phyloP scores from a whole-genome alignment of 2,113 vertebrate genomes.

The Ageneiosus marmoratus region DNA sequence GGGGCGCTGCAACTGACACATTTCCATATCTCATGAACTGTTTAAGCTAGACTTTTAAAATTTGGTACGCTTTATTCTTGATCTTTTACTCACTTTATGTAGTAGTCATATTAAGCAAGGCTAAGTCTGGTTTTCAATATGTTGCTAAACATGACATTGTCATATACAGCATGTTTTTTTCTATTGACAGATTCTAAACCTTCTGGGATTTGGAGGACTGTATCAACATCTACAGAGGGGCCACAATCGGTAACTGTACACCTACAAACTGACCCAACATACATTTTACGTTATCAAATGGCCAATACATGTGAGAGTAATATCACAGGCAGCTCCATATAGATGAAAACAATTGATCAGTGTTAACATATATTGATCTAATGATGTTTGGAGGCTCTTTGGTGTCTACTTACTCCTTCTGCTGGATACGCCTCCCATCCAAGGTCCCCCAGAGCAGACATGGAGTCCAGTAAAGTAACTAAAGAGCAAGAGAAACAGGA shows the following conservation, averaged over 20 bases:
- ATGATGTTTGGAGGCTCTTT: neutral
- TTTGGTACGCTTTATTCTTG: too few relatives aligned
- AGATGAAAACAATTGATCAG: neutral
- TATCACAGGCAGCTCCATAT: neutral
- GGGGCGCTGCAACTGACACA: too few relatives aligned
- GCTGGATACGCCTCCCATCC: constrained; percentile 82
- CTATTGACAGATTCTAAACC: neutral
- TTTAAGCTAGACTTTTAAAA: too few relatives aligned
- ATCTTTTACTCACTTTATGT: too few relatives aligned
- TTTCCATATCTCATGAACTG: too few relatives aligned
- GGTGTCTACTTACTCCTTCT: constrained; percentile 77
- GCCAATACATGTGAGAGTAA: neutral
- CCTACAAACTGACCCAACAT: neutral
- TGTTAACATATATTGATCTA: neutral
- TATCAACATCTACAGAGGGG: neutral
- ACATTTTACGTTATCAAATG: neutral
- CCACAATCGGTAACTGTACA: neutral
- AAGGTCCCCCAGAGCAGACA: constrained; percentile 81
- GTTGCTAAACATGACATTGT: too few relatives aligned
- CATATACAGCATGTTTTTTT: neutral
- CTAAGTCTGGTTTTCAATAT: too few relatives aligned
- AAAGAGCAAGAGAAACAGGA: constrained; percentile 42
- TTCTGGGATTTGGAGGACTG: neutral
- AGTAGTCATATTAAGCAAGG: too few relatives aligned
- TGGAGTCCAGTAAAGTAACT: constrained; percentile 83